Conservation (phyloP, 2,888 invertebrate genomes). For the Erynnis tages region DNA sequence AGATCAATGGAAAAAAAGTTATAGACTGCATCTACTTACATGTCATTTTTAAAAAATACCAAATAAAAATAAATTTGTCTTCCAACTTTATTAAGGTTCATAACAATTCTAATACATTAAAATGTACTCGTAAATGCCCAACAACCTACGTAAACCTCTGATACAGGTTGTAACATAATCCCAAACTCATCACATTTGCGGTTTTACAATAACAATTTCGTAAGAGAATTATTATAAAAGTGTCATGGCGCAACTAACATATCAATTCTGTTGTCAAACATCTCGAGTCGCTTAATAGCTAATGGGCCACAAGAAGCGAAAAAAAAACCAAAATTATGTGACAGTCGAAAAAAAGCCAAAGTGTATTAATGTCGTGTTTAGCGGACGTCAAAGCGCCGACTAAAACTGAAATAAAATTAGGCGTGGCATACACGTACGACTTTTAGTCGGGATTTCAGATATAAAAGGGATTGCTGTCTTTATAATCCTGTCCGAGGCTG, state of each 20-base stretch:
- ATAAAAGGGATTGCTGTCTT: no score
- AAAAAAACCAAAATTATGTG: constrained; percentile 73
- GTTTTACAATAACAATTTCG: constrained; percentile 23
- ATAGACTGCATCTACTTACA: no score
- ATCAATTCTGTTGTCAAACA: constrained; percentile 70
- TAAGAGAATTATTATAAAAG: constrained; percentile 31
- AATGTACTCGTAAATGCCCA: no score
- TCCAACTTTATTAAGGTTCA: background rate
- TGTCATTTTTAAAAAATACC: no score
- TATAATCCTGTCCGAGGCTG: background rate
- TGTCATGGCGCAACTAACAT: constrained; percentile 54
- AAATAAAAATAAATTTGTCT: background rate
- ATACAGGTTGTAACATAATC: no score
- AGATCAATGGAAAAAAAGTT: no score
- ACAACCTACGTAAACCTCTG: no score
- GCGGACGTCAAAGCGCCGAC: constrained; percentile 74
- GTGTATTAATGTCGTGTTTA: constrained; percentile 79
- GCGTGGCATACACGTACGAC: constrained; percentile 44
- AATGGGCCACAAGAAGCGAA: constrained; percentile 67
- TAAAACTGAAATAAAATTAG: constrained; percentile 65
- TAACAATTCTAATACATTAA: no score
- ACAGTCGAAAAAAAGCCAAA: constrained; percentile 71
- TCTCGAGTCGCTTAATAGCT: constrained; percentile 70
- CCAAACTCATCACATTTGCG: constrained; percentile 10
- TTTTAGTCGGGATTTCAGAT: constrained; percentile 11